phyloP scores from a whole-genome alignment of 2,888 invertebrate genomes.

The Amphipoea lucens region DNA sequence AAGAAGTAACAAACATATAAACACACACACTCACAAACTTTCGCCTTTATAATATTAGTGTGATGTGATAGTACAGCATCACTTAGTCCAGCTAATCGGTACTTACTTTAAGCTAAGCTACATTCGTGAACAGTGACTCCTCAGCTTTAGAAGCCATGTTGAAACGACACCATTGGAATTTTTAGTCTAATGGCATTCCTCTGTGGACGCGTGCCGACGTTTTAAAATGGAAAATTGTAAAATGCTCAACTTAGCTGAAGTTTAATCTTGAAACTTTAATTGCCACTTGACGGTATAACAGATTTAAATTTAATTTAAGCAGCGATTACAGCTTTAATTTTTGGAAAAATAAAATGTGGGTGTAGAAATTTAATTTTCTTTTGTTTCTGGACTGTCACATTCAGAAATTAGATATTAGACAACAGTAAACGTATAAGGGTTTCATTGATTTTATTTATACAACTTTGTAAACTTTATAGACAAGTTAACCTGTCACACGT shows the following conservation, averaged over 20 bases:
- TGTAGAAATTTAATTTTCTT: not conserved
- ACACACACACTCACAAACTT: too few relatives aligned
- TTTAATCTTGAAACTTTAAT: slow-evolving; percentile 57
- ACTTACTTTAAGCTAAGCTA: not conserved
- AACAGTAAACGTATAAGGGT: not conserved
- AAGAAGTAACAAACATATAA: too few relatives aligned
- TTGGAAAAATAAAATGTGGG: not conserved
- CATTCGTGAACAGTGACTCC: slow-evolving; percentile 21
- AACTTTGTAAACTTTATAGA: too few relatives aligned
- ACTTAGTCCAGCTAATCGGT: not conserved
- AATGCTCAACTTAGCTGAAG: slow-evolving; percentile 40
- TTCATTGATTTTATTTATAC: too few relatives aligned
- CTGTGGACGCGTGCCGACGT: slow-evolving; percentile 44
- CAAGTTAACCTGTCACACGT: too few relatives aligned
- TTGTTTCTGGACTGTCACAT: not conserved
- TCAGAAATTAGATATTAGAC: not conserved
- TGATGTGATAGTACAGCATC: not conserved
- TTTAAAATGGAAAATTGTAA: slow-evolving; percentile 58
- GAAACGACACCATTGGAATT: slow-evolving; percentile 61
- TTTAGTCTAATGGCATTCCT: slow-evolving; percentile 55
- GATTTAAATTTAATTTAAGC: slow-evolving; percentile 40
- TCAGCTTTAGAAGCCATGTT: slow-evolving; percentile 42
- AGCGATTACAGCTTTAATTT: not conserved
- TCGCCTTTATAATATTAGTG: too few relatives aligned
- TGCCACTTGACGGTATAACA: slow-evolving; percentile 19